Conservation (phyloP, 1,140 invertebrate species). For the Drosophila nikananu region DNA sequence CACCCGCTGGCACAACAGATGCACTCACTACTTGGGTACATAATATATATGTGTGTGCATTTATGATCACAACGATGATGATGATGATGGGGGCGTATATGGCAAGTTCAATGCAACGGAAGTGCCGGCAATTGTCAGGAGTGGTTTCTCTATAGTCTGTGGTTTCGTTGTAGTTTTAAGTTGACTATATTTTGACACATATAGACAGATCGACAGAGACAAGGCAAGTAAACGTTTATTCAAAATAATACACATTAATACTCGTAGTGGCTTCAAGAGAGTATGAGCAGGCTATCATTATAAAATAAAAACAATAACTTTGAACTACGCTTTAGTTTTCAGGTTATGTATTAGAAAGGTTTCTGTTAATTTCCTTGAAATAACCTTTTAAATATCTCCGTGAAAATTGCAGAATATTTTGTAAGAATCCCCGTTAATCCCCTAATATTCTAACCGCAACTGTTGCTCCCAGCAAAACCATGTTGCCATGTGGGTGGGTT, state of each 20-base stretch:
- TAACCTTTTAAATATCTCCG: neutral
- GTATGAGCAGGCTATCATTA: neutral
- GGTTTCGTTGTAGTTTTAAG: constrained; percentile 20
- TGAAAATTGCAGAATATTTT: neutral
- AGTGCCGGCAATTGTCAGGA: constrained; percentile 75
- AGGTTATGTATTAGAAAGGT: too few species aligned
- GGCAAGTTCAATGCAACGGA: constrained; percentile 78
- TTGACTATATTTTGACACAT: constrained; percentile 31
- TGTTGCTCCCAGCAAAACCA: neutral
- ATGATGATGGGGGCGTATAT: constrained; percentile 48
- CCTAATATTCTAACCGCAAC: constrained; percentile 7
- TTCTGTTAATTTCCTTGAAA: too few species aligned
- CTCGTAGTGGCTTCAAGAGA: neutral
- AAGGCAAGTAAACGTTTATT: neutral
- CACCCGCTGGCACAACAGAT: constrained; percentile 53
- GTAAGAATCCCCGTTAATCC: neutral
- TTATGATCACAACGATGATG: constrained; percentile 24
- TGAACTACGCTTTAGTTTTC: neutral
- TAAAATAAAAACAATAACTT: too few species aligned
- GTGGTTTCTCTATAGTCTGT: constrained; percentile 50
- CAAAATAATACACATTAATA: neutral
- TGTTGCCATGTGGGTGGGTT: constrained; percentile 44
- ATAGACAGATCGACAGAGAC: constrained; percentile 10
- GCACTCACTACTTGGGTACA: constrained; percentile 24
- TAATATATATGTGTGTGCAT: constrained; percentile 7